phyloP scores from a whole-genome alignment of 1,140 invertebrate species.

The Meloidogyne chitwoodi region DNA sequence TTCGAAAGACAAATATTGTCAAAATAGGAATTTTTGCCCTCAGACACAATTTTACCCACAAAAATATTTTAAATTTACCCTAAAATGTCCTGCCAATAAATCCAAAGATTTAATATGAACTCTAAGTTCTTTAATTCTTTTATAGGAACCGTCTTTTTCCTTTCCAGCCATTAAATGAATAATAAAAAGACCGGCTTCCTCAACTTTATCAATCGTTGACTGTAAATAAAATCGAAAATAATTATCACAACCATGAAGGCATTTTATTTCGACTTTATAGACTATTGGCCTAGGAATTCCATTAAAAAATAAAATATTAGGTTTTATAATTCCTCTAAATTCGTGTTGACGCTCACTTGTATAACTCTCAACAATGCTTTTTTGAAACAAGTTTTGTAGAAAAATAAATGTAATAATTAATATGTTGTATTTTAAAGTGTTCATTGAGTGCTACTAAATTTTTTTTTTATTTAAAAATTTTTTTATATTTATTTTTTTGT shows the following conservation, averaged over 20 bases:
- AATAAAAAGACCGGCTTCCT: not conserved
- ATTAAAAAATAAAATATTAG: not conserved
- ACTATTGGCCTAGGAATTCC: conserved; percentile 9
- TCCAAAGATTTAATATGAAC: not conserved
- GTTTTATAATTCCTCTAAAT: not conserved
- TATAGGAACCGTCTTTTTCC: not conserved
- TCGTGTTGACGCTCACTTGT: not conserved
- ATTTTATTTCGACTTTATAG: not conserved
- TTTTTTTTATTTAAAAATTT: no score
- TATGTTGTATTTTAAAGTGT: no score
- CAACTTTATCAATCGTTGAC: not conserved
- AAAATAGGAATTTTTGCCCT: no score
- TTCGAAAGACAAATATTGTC: no score
- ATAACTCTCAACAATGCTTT: no score
- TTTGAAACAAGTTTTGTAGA: no score
- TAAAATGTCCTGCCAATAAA: not conserved
- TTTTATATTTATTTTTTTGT: no score
- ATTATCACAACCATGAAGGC: not conserved
- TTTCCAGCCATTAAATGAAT: not conserved
- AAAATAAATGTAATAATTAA: no score
- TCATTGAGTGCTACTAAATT: no score
- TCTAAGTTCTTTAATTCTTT: not conserved
- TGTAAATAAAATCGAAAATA: not conserved
- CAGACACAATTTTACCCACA: no score
- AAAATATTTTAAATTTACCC: not conserved